A percentile compares a stretch with the other conserved stretches of the same genome.
Conservation (phyloP, 2,888 invertebrate genomes). For the Tenodera sinensis region DNA sequence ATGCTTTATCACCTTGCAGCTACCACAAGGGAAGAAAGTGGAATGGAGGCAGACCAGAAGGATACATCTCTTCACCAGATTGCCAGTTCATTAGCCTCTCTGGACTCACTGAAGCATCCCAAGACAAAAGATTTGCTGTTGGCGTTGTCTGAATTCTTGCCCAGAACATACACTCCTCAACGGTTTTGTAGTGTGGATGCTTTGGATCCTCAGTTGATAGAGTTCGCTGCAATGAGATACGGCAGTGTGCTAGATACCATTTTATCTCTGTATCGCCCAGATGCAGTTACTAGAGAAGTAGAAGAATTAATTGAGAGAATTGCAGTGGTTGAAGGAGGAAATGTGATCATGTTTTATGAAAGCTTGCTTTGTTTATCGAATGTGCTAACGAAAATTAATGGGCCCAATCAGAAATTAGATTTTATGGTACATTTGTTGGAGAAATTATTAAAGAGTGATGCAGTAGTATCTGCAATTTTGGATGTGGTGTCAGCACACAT, state of each 20-base stretch:
- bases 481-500: slow-evolving; percentile 34
- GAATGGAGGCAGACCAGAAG: neutral
- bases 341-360: slow-evolving; percentile 44
- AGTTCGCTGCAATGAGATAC: slow-evolving; percentile 49
- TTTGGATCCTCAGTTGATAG: slow-evolving; percentile 39
- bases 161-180: slow-evolving; percentile 63
- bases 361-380: slow-evolving; percentile 49
- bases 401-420: slow-evolving; percentile 39
- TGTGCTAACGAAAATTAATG: slow-evolving; percentile 47
- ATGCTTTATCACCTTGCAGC: slow-evolving; percentile 27
- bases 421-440: slow-evolving; percentile 48
- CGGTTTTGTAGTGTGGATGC: slow-evolving; percentile 57
- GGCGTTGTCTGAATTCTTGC: slow-evolving; percentile 35
- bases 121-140: neutral
- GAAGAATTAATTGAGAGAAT: slow-evolving; percentile 37
- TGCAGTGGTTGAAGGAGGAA: slow-evolving; percentile 54
- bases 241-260: slow-evolving; percentile 51
- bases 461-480: slow-evolving; percentile 52
- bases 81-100: neutral
- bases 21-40: neutral
- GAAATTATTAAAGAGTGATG: slow-evolving; percentile 54
- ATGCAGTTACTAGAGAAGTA: slow-evolving; percentile 51
- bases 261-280: slow-evolving; percentile 50
- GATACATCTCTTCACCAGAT: neutral
- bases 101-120: neutral